Percentiles rank a stretch among this genome's conserved stretches.
Evolutionary conservation across 2,888 invertebrate species (phyloP).

Genomic region (Arenicola marina): DNA sequence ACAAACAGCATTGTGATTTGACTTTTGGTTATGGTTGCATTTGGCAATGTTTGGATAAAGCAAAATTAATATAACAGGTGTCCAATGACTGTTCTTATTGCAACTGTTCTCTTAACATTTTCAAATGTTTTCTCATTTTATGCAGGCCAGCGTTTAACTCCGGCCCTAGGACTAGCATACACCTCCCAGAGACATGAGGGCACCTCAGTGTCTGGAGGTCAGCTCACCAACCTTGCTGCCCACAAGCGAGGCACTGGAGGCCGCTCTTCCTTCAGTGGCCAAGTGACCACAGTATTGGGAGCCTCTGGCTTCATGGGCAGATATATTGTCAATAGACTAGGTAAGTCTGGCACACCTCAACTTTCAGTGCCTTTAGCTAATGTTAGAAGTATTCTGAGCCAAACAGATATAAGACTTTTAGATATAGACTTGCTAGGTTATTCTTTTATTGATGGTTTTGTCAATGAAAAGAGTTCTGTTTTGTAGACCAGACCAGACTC

Average conservation of each 20-base stretch:
- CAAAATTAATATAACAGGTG: too few species aligned
- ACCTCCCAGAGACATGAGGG: neutral
- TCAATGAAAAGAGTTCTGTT: too few species aligned
- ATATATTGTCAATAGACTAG: slow-evolving; percentile 85
- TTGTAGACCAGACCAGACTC: too few species aligned
- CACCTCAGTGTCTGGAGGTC: slow-evolving; percentile 17
- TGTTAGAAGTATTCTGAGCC: neutral
- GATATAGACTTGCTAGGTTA: too few species aligned
- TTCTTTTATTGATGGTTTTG: too few species aligned
- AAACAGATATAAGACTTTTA: too few species aligned
- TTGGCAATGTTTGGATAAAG: too few species aligned
- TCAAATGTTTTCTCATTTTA: neutral
- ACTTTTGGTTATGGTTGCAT: too few species aligned
- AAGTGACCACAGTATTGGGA: slow-evolving; percentile 98
- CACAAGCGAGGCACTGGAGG: slow-evolving; percentile 68
- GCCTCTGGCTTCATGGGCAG: slow-evolving; percentile 86
- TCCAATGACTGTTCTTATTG: too few species aligned
- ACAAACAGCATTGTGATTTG: too few species aligned
- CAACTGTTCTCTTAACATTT: too few species aligned
- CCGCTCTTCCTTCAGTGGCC: slow-evolving; percentile 93
- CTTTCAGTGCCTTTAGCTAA: neutral
- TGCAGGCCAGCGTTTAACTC: neutral
- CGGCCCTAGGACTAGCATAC: neutral
- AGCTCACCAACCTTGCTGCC: slow-evolving; percentile 34
- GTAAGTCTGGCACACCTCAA: too few species aligned